phyloP scores from a whole-genome alignment of 1,140 invertebrate species.

The Euura lappo region DNA sequence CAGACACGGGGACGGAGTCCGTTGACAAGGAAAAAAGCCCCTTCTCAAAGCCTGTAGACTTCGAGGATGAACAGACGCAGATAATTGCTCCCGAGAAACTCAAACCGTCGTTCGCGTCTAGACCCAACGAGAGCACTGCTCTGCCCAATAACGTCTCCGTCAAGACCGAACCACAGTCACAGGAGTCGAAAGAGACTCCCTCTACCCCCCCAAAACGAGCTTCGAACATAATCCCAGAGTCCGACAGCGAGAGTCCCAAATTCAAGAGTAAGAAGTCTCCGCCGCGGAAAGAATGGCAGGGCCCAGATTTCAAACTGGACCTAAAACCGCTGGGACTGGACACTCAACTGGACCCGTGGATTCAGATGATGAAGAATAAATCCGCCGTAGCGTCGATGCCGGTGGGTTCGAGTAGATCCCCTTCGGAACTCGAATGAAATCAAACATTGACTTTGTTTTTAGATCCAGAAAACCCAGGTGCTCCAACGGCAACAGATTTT shows the following conservation, averaged over 20 bases:
- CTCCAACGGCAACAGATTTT: neutral
- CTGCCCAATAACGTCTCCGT: neutral
- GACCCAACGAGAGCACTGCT: neutral
- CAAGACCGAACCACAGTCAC: neutral
- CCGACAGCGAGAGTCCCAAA: neutral
- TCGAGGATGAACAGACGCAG: neutral
- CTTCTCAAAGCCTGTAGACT: neutral
- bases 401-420: constrained; percentile 13
- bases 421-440: constrained; percentile 7
- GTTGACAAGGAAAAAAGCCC: neutral
- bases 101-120: neutral
- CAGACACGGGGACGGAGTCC: neutral
- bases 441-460: constrained; percentile 6
- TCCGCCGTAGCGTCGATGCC: constrained; percentile 20
- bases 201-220: neutral
- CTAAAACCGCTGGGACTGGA: constrained; percentile 32
- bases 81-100: neutral
- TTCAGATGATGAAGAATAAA: constrained; percentile 22
- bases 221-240: neutral
- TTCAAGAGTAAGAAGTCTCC: neutral
- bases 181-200: neutral
- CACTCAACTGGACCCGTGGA: constrained; percentile 24
- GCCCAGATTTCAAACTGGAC: constrained; percentile 28
- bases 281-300: constrained; percentile 20
- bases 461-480: constrained; percentile 3